Evolutionary conservation across 2,797 vertebrate species (phyloP).

Genomic region (Poecilia wingei): DNA sequence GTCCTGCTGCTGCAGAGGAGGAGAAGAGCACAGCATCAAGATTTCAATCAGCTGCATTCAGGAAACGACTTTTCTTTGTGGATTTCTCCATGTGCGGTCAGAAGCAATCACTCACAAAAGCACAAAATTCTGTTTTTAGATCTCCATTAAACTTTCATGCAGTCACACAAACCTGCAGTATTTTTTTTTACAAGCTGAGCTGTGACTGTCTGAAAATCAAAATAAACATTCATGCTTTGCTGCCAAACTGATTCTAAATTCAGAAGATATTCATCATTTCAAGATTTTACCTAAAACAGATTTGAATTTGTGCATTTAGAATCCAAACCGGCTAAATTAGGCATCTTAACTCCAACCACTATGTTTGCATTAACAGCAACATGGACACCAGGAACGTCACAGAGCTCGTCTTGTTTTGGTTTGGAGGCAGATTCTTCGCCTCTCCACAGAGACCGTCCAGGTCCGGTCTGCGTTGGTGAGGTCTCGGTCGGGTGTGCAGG

Average conservation of each 20-base stretch:
- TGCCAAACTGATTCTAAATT: not conserved
- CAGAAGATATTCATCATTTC: not conserved
- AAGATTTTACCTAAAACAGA: not conserved
- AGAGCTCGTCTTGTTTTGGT: not conserved
- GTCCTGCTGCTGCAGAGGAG: not conserved
- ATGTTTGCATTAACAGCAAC: not conserved
- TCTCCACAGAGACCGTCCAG: not conserved
- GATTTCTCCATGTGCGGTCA: not conserved
- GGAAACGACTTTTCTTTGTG: not conserved
- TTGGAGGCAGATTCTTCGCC: not conserved
- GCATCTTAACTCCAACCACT: not conserved
- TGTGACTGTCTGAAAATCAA: not conserved
- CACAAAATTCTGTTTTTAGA: not conserved
- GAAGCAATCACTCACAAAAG: not conserved
- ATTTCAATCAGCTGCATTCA: not conserved
- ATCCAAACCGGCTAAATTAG: not conserved
- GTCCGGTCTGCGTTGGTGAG: not conserved
- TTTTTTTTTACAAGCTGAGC: not conserved
- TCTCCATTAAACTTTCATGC: not conserved
- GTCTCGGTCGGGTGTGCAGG: not conserved
- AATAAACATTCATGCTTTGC: not conserved
- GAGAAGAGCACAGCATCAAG: fast-evolving
- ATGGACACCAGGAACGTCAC: not conserved
- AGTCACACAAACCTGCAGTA: not conserved
- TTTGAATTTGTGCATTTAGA: not conserved